Evolutionary conservation across 2,888 invertebrate genomes (phyloP).

Genomic region (Pteria penguin): DNA sequence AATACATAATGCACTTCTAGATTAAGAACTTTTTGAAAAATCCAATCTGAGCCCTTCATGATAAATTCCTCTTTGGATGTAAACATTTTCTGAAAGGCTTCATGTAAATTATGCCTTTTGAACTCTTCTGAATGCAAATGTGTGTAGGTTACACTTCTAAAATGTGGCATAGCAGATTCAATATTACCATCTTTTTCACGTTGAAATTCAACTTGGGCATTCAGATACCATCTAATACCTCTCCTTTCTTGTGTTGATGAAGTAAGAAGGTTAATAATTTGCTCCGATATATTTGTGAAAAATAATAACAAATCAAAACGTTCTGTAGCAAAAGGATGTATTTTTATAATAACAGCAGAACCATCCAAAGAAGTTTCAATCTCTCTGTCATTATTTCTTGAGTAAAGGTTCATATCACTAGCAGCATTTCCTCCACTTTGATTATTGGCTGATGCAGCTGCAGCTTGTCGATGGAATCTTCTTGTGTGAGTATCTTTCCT

Average conservation of each 20-base stretch:
- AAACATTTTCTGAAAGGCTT: constrained; percentile 51
- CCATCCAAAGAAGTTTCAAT: constrained; percentile 18
- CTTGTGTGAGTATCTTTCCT: constrained; percentile 18
- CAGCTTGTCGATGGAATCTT: neutral
- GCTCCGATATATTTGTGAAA: constrained; percentile 2
- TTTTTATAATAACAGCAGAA: neutral
- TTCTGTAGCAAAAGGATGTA: constrained; percentile 7
- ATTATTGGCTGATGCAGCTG: neutral
- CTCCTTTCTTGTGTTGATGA: neutral
- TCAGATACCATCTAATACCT: constrained; percentile 19
- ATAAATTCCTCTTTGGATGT: constrained; percentile 47
- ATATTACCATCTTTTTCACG: constrained; percentile 9
- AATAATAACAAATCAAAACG: constrained; percentile 22
- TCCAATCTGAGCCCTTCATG: constrained; percentile 50
- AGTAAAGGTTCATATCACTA: neutral
- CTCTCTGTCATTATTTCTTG: constrained; percentile 1
- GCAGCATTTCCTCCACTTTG: neutral
- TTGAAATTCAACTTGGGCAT: neutral
- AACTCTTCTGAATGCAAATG: constrained; percentile 10
- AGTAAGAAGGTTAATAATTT: neutral
- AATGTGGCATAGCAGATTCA: constrained; percentile 23
- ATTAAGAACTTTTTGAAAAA: constrained; percentile 39
- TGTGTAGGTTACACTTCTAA: constrained; percentile 25
- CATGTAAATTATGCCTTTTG: constrained; percentile 25
- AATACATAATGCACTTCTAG: constrained; percentile 41